Percentiles rank a stretch among this genome's conserved stretches.
phyloP scores from a whole-genome alignment of 2,113 vertebrate species.

The Gymnarchus niloticus region DNA sequence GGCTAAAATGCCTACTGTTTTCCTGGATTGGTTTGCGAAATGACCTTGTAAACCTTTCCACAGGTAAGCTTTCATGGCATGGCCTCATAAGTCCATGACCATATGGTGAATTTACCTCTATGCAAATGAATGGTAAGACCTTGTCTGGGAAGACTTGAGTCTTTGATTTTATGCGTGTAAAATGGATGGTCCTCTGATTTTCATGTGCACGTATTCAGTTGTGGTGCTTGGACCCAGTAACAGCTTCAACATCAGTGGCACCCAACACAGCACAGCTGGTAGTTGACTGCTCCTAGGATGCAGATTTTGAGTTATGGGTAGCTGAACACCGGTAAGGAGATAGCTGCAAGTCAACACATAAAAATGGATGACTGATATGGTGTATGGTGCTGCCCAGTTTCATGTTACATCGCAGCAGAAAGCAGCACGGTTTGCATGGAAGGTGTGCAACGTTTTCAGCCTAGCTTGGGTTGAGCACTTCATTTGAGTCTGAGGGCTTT shows the following conservation, averaged over 20 bases:
- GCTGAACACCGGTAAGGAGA: not conserved
- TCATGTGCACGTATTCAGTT: not conserved
- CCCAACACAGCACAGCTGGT: not conserved
- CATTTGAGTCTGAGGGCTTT: not conserved
- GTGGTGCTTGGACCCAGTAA: not conserved
- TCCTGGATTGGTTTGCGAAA: not conserved
- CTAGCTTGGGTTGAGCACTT: not conserved
- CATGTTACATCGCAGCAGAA: not conserved
- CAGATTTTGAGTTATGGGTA: not conserved
- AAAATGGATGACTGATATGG: not conserved
- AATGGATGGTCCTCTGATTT: not conserved
- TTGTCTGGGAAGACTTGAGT: not conserved
- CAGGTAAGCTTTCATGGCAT: not conserved
- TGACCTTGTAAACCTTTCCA: not conserved
- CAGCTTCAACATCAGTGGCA: not conserved
- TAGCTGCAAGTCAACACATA: not conserved
- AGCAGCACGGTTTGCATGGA: not conserved
- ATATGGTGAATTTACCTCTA: not conserved
- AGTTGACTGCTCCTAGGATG: not conserved
- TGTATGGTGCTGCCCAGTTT: not conserved
- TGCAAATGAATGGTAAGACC: not conserved
- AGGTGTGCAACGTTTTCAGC: not conserved
- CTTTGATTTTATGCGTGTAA: not conserved
- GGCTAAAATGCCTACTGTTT: conserved; percentile 4
- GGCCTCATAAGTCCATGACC: not conserved